Evolutionary conservation across 2,888 invertebrate genomes (phyloP).

Genomic region (Calephelis perditalis): DNA sequence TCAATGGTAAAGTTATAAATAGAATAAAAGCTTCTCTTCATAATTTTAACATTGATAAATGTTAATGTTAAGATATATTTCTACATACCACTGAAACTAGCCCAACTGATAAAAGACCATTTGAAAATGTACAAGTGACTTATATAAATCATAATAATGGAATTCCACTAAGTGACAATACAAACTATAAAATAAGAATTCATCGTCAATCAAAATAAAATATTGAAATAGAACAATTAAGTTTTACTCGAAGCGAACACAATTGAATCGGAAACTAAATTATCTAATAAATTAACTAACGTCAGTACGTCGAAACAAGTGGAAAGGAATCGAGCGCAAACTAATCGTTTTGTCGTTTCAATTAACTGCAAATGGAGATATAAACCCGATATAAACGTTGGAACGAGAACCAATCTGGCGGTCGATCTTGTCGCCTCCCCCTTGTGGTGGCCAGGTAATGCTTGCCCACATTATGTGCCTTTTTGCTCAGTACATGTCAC

Average conservation of each 20-base stretch:
- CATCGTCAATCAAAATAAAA: conserved; percentile 13
- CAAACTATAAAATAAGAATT: not conserved
- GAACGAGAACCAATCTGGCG: conserved; percentile 24
- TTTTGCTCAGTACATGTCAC: too few relatives aligned
- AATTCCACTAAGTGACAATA: too few relatives aligned
- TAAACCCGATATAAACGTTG: conserved; percentile 41
- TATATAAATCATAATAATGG: too few relatives aligned
- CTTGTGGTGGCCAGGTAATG: conserved; percentile 21
- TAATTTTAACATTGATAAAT: too few relatives aligned
- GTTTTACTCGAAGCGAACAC: conserved; percentile 12
- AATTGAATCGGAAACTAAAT: conserved; percentile 48
- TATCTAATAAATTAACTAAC: conserved; percentile 57
- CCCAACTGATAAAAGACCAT: too few relatives aligned
- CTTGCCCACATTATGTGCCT: conserved; percentile 6
- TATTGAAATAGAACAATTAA: conserved; percentile 3
- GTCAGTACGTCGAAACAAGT: conserved; percentile 43
- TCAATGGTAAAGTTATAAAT: too few relatives aligned
- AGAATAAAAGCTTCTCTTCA: too few relatives aligned
- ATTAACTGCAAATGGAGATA: conserved; percentile 51
- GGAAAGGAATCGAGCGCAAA: conserved; percentile 47
- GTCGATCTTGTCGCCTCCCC: conserved; percentile 27
- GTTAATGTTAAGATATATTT: too few relatives aligned
- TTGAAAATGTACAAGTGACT: too few relatives aligned
- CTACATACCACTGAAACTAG: too few relatives aligned
- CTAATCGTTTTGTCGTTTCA: conserved; percentile 57